A percentile compares a stretch with the other conserved stretches of the same genome.
phyloP scores from a whole-genome alignment of 2,888 invertebrate genomes.

The Nomada flava region DNA sequence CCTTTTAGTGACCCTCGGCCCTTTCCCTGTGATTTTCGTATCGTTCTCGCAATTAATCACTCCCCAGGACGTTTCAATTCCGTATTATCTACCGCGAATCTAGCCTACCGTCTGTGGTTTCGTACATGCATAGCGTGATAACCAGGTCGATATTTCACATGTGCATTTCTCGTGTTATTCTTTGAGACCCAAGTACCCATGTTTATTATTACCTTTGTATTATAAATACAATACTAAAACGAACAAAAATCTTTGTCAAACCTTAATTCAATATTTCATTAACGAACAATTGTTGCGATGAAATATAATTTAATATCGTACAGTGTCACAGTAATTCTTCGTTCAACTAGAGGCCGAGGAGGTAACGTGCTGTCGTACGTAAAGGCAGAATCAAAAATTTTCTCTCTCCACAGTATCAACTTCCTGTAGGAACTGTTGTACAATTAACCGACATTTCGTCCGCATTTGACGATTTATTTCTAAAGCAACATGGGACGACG shows the following conservation, averaged over 20 bases:
- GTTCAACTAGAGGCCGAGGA: conserved; percentile 6
- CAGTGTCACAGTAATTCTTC: not conserved
- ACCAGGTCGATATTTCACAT: conserved; percentile 16
- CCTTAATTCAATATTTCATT: no score
- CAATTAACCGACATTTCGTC: conserved; percentile 28
- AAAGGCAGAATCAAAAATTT: not conserved
- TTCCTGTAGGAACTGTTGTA: conserved; percentile 24
- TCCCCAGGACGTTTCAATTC: conserved; percentile 38
- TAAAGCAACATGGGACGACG: conserved; percentile 1
- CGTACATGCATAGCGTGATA: conserved; percentile 7
- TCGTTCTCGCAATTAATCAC: conserved; percentile 44
- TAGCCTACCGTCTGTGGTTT: not conserved
- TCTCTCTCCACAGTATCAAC: not conserved
- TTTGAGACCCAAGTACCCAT: not conserved
- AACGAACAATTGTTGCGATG: not conserved
- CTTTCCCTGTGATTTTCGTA: conserved; percentile 25
- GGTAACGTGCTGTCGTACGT: not conserved
- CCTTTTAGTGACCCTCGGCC: conserved; percentile 33
- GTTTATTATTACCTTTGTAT: not conserved
- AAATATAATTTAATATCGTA: not conserved
- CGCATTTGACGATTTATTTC: conserved; percentile 37
- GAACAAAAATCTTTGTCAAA: no score
- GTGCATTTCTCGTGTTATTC: not conserved
- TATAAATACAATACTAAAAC: no score
- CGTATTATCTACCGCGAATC: conserved; percentile 34